phyloP scores from a whole-genome alignment of 1,140 invertebrate genomes.

The Psix sp. region DNA sequence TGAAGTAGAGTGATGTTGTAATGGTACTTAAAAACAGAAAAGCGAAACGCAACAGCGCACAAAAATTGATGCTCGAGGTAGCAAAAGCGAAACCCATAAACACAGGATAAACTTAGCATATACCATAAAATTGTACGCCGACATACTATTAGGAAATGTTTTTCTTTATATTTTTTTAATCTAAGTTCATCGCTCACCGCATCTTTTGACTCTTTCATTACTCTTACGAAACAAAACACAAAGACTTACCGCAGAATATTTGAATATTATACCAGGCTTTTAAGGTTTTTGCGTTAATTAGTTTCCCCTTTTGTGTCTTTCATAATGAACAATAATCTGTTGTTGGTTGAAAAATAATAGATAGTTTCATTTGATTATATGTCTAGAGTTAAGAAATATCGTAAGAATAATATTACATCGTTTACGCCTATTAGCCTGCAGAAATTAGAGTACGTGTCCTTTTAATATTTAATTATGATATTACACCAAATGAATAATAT shows the following conservation, averaged over 20 bases:
- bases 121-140: constrained; percentile 24
- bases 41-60: constrained; percentile 6
- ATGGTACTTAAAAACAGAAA: constrained; percentile 8
- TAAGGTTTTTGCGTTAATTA: constrained; percentile 44
- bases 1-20: constrained; percentile 9
- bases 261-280: constrained; percentile 45
- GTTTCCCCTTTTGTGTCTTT: constrained; percentile 34
- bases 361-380: constrained; percentile 16
- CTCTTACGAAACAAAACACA: constrained; percentile 14
- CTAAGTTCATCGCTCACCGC: not conserved
- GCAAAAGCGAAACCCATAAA: constrained; percentile 24
- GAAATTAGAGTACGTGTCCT: too few species aligned
- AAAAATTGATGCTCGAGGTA: constrained; percentile 28
- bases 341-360: constrained; percentile 14
- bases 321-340: constrained; percentile 25
- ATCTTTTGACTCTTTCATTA: constrained; percentile 23
- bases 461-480: too few species aligned
- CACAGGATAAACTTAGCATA: constrained; percentile 29
- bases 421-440: too few species aligned
- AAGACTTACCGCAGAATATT: constrained; percentile 16
- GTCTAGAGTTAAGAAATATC: too few species aligned
- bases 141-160: constrained; percentile 34
- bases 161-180: constrained; percentile 33
- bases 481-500: too few species aligned
- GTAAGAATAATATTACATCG: too few species aligned